These are phyloP conservation scores for Cataglyphis albicans DNA, from an alignment of 2,888 invertebrate genomes.

Conservation along the genomic window DNA sequence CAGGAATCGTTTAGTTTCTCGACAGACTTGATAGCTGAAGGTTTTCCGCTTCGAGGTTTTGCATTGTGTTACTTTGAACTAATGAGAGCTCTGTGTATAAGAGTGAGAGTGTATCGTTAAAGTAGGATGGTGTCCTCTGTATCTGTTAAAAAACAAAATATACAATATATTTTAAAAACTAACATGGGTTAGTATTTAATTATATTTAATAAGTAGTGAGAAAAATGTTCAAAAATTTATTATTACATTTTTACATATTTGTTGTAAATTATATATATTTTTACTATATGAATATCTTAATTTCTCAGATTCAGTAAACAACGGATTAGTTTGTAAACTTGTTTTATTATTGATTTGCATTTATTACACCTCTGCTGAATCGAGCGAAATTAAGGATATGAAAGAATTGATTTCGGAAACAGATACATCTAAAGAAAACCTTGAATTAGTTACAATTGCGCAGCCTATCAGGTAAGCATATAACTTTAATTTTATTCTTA, in stretches of 20 bases:
- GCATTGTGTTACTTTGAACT: not conserved
- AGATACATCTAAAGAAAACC: constrained; percentile 58
- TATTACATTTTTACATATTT: not conserved
- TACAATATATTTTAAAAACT: constrained; percentile 9
- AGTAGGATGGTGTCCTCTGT: constrained; percentile 2
- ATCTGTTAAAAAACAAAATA: not conserved
- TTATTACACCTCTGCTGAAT: constrained; percentile 52
- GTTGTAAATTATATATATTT: not conserved
- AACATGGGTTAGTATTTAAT: constrained; percentile 44
- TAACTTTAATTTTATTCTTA: not conserved
- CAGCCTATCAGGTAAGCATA: constrained; percentile 76
- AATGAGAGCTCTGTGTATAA: not conserved
- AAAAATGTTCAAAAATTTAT: not conserved
- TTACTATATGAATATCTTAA: not conserved
- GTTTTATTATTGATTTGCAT: constrained; percentile 73
- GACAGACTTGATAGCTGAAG: constrained; percentile 64
- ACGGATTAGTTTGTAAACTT: constrained; percentile 64
- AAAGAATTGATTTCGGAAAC: constrained; percentile 51
- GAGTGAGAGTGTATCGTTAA: not conserved
- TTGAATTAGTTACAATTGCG: constrained; percentile 74
- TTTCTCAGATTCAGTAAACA: constrained; percentile 73
- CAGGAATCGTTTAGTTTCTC: constrained; percentile 73
- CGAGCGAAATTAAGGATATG: constrained; percentile 21
- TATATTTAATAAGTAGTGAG: not conserved
- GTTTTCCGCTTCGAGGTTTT: constrained; percentile 38